Conservation (phyloP, 2,888 invertebrate genomes). For the Sarcophaga rosellei region DNA sequence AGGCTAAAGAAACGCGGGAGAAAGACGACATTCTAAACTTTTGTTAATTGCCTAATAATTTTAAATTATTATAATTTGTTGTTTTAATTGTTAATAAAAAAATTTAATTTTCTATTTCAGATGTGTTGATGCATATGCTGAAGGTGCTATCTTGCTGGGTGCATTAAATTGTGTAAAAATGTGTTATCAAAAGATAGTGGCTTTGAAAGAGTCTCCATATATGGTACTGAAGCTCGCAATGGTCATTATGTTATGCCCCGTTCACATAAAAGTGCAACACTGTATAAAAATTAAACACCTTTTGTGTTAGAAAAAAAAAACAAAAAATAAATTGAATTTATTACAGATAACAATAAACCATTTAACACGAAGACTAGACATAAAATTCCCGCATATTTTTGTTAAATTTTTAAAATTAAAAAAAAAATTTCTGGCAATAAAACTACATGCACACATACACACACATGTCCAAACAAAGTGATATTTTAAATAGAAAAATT, state of each 20-base stretch:
- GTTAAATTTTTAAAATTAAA: constrained; percentile 24
- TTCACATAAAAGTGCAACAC: background rate
- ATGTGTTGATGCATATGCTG: too few relatives aligned
- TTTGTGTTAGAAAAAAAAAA: background rate
- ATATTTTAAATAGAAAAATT: constrained; percentile 22
- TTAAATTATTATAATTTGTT: too few relatives aligned
- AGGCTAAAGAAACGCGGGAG: too few relatives aligned
- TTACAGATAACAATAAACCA: constrained; percentile 5
- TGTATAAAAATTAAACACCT: constrained; percentile 27
- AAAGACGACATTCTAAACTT: too few relatives aligned
- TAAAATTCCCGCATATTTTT: constrained; percentile 59
- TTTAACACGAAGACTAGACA: background rate
- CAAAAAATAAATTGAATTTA: background rate
- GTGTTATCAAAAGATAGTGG: background rate
- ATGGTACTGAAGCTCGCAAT: background rate
- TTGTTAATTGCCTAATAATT: too few relatives aligned
- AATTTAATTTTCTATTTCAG: too few relatives aligned
- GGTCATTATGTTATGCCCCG: background rate
- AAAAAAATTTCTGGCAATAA: constrained; percentile 50
- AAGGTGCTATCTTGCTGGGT: background rate
- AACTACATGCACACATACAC: constrained; percentile 41
- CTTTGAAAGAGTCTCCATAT: background rate
- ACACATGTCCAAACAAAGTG: constrained; percentile 63
- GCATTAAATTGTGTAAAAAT: background rate
- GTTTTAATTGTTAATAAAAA: too few relatives aligned